These are phyloP conservation scores for Hypomecis atomaria DNA, from an alignment of 2,888 invertebrate species.

Conservation along the genomic window DNA sequence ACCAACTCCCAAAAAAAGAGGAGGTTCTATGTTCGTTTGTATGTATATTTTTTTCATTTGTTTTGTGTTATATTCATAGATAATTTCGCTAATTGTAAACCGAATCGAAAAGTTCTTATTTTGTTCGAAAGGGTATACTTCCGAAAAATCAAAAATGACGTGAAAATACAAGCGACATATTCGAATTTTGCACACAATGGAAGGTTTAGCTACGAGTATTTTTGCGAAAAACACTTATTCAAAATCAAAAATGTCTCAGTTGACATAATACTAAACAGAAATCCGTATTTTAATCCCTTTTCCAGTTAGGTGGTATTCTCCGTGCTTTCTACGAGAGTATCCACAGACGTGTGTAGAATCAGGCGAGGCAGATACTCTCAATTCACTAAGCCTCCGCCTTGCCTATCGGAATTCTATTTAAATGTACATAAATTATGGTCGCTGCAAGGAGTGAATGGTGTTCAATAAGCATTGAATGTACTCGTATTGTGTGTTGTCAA, in stretches of 20 bases:
- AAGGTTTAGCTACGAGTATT: no score
- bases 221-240: no score
- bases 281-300: constrained; percentile 10
- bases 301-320: constrained; percentile 4
- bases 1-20: no score
- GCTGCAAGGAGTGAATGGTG: background rate
- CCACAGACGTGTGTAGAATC: constrained; percentile 18
- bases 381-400: constrained; percentile 12
- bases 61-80: no score
- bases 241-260: background rate
- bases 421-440: constrained; percentile 19
- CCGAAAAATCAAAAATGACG: no score
- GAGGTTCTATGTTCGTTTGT: no score
- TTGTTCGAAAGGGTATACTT: no score
- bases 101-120: no score
- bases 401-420: constrained; percentile 18
- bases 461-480: background rate
- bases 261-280: background rate
- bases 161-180: no score
- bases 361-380: constrained; percentile 6
- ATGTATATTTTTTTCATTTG: no score
- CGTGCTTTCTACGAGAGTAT: constrained; percentile 7
- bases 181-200: no score
- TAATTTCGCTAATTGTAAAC: no score
- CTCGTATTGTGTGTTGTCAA: background rate